A percentile compares a stretch with the other conserved stretches of the same genome.
phyloP scores from a whole-genome alignment of 2,888 invertebrate genomes.

The Heliconius ethilla region DNA sequence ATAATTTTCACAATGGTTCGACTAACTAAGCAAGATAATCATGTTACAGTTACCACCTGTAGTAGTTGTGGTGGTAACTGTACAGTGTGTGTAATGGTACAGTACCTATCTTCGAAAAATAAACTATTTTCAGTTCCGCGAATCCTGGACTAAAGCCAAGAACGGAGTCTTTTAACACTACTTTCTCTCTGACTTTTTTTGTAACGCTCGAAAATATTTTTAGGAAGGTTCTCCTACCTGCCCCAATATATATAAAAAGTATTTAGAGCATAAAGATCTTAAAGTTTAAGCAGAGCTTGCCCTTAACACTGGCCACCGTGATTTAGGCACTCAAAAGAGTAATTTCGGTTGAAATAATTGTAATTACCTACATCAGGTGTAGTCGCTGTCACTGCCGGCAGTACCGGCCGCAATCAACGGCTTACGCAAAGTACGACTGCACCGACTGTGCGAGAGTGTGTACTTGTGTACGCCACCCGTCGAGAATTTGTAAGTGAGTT shows the following conservation, averaged over 20 bases:
- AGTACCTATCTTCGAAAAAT: no score
- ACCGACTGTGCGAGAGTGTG: not conserved
- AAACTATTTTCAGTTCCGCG: no score
- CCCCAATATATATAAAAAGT: not conserved
- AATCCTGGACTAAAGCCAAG: no score
- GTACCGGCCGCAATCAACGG: not conserved
- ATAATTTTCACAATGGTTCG: no score
- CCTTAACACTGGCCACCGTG: constrained; percentile 41
- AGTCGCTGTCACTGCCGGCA: constrained; percentile 17
- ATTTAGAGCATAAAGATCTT: not conserved
- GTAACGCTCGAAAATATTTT: not conserved
- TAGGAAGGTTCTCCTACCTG: no score
- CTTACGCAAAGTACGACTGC: not conserved
- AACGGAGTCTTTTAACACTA: not conserved
- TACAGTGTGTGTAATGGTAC: no score
- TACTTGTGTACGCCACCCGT: constrained; percentile 12
- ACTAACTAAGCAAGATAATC: no score
- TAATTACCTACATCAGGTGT: constrained; percentile 34
- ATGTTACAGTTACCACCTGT: no score
- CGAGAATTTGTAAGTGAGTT: not conserved
- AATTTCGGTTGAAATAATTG: constrained; percentile 41
- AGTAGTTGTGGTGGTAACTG: no score
- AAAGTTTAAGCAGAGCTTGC: constrained; percentile 6
- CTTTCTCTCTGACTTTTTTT: not conserved
- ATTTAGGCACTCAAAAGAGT: constrained; percentile 41